Evolutionary conservation across 2,888 invertebrate species (phyloP).

Genomic region (Drosophila prostipennis): DNA sequence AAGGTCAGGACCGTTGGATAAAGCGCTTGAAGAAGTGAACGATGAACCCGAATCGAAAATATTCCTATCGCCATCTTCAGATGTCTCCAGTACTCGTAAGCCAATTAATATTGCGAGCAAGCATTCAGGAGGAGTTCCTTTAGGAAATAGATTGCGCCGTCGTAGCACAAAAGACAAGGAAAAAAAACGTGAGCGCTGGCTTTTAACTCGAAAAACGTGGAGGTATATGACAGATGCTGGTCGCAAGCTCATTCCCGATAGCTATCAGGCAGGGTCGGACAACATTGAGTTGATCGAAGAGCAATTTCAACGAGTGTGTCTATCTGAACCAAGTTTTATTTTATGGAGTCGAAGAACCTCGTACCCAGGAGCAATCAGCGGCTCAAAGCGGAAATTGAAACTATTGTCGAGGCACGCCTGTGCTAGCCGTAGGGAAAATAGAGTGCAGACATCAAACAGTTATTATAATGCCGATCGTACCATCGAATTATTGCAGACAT

Average conservation of each 20-base stretch:
- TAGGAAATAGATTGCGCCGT: slow-evolving; percentile 41
- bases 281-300: slow-evolving; percentile 92
- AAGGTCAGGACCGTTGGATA: slow-evolving; percentile 70
- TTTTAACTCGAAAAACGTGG: slow-evolving; percentile 95
- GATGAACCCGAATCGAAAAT: not conserved
- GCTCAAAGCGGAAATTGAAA: slow-evolving; percentile 67
- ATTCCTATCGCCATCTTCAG: not conserved
- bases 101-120: not conserved
- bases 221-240: slow-evolving; percentile 97
- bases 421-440: slow-evolving; percentile 32
- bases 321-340: slow-evolving; percentile 90
- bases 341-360: slow-evolving; percentile 92
- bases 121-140: slow-evolving; percentile 9
- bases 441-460: slow-evolving; percentile 4
- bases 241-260: slow-evolving; percentile 93
- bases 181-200: slow-evolving; percentile 89
- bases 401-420: slow-evolving; percentile 51
- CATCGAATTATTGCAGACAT: slow-evolving; percentile 75
- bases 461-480: slow-evolving; percentile 59
- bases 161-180: slow-evolving; percentile 64
- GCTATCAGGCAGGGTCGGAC: slow-evolving; percentile 89
- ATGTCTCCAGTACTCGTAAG: not conserved
- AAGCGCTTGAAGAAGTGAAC: slow-evolving; percentile 57
- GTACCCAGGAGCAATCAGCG: slow-evolving; percentile 86
- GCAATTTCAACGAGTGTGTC: slow-evolving; percentile 93